A percentile compares a stretch with the other conserved stretches of the same genome.
phyloP scores from a whole-genome alignment of 1,140 invertebrate genomes.

The Bombus superbus region DNA sequence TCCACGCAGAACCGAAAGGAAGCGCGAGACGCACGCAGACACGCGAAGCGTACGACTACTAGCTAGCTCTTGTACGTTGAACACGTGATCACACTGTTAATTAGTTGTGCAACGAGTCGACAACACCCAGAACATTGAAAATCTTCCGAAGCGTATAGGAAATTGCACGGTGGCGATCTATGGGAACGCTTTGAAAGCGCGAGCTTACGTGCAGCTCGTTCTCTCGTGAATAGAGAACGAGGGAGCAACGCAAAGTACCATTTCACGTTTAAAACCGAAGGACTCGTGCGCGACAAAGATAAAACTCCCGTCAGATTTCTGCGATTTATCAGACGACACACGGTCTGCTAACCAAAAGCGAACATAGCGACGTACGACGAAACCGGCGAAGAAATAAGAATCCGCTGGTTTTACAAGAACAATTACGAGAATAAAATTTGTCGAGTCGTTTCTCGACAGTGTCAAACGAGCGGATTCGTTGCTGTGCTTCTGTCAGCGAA shows the following conservation, averaged over 20 bases:
- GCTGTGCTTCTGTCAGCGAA: too few relatives aligned
- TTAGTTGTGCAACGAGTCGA: conserved; percentile 64
- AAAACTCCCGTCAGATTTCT: too few relatives aligned
- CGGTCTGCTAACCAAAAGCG: too few relatives aligned
- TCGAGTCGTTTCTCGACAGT: too few relatives aligned
- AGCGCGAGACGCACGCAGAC: conserved; percentile 27
- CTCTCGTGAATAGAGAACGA: not conserved
- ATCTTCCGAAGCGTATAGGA: conserved; percentile 30
- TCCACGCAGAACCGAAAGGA: conserved; percentile 43
- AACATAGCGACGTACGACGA: too few relatives aligned
- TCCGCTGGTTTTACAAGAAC: too few relatives aligned
- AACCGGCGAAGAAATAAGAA: too few relatives aligned
- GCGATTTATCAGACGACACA: too few relatives aligned
- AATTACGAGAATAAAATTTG: too few relatives aligned
- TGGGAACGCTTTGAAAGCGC: conserved; percentile 16
- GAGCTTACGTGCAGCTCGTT: not conserved
- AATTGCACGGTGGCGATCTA: conserved; percentile 41
- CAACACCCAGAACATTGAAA: conserved; percentile 42
- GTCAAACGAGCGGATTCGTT: too few relatives aligned
- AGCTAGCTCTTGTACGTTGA: not conserved
- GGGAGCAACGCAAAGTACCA: not conserved
- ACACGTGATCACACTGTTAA: conserved; percentile 60
- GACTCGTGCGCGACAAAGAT: too few relatives aligned
- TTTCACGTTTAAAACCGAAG: not conserved
- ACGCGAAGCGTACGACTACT: not conserved